A percentile compares a stretch with the other conserved stretches of the same genome.
These are phyloP conservation scores for Dreissena polymorpha DNA, from an alignment of 1,140 invertebrate species.

Conservation along the genomic window DNA sequence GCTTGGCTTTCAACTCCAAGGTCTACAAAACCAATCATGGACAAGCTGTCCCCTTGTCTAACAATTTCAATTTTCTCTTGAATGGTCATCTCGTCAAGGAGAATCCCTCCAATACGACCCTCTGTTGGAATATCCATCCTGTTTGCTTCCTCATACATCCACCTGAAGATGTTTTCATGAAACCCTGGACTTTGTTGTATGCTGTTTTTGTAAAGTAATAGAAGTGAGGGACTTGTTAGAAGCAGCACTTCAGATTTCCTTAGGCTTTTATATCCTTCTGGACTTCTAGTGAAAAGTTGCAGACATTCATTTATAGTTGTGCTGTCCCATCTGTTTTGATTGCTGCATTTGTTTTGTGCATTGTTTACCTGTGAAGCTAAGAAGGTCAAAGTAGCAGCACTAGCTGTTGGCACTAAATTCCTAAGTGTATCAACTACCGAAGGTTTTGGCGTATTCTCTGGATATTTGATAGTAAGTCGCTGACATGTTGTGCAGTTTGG, in stretches of 20 bases:
- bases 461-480: too few relatives aligned
- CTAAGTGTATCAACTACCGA: background rate
- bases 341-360: too few relatives aligned
- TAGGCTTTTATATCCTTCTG: conserved; percentile 4
- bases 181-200: conserved; percentile 6
- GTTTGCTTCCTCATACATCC: conserved; percentile 51
- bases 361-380: too few relatives aligned
- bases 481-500: too few relatives aligned
- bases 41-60: conserved; percentile 14
- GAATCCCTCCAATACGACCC: conserved; percentile 46
- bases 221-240: too few relatives aligned
- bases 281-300: conserved; percentile 16
- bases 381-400: too few relatives aligned
- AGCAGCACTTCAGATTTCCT: conserved; percentile 1
- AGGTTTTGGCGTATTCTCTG: conserved; percentile 9
- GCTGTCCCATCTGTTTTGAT: conserved; percentile 18
- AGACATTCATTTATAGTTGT: conserved; percentile 5
- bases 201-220: conserved; percentile 1
- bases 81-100: conserved; percentile 51
- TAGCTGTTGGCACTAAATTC: background rate
- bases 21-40: conserved; percentile 35
- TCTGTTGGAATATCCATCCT: too few relatives aligned
- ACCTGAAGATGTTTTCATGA: conserved; percentile 10
- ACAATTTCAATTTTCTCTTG: too few relatives aligned
- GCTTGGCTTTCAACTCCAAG: conserved; percentile 17